A percentile compares a stretch with the other conserved stretches of the same genome.
Evolutionary conservation across 1,140 invertebrate genomes (phyloP).

Genomic region (Phthorimaea operculella): DNA sequence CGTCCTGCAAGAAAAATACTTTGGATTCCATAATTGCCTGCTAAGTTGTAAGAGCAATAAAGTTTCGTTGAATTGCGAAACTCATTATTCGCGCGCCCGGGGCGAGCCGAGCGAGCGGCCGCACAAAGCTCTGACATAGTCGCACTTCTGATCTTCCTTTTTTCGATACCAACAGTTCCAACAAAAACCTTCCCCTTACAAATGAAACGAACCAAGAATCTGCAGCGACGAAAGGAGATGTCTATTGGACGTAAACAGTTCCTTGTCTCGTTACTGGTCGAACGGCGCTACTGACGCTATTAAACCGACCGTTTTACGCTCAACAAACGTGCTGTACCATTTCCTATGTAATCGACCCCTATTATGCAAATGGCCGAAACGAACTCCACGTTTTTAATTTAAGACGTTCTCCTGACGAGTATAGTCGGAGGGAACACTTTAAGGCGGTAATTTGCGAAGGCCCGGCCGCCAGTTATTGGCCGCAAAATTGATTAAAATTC

Average conservation of each 20-base stretch:
- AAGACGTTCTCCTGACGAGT: constrained; percentile 38
- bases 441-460: constrained; percentile 45
- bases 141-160: neutral
- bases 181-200: constrained; percentile 1
- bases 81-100: constrained; percentile 17
- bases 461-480: constrained; percentile 37
- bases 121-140: neutral
- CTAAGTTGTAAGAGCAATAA: constrained; percentile 22
- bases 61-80: constrained; percentile 22
- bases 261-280: neutral
- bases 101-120: neutral
- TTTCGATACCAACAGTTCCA: neutral
- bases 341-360: constrained; percentile 21
- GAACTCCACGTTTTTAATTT: constrained; percentile 35
- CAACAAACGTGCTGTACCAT: neutral
- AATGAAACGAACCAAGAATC: neutral
- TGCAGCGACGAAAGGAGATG: constrained; percentile 10
- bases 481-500: constrained; percentile 56
- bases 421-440: constrained; percentile 33
- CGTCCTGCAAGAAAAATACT: constrained; percentile 17
- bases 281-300: neutral
- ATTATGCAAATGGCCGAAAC: constrained; percentile 29
- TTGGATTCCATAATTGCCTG: constrained; percentile 19
- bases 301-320: neutral
- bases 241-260: constrained; percentile 11